Percentiles rank a stretch among this genome's conserved stretches.
These are phyloP conservation scores for Mormoops blainvillei DNA, from an alignment of 2,113 vertebrate species.

Conservation along the genomic window DNA sequence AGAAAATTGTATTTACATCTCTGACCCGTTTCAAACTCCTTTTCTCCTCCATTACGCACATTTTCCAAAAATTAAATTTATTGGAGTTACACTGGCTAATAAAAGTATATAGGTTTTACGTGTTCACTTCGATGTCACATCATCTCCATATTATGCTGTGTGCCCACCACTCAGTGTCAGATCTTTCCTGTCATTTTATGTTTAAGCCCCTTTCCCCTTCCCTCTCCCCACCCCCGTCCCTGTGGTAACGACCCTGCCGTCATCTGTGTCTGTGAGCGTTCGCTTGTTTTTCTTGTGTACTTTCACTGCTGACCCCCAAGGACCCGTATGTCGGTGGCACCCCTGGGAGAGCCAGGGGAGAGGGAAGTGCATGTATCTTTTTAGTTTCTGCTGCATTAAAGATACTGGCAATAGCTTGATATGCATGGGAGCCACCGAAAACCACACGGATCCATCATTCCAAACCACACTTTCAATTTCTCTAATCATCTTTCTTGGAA, in stretches of 20 bases:
- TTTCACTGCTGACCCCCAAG: neutral
- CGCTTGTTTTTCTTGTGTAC: neutral
- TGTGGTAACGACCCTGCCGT: neutral
- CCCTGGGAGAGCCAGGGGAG: neutral
- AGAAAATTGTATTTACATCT: neutral
- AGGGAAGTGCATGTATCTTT: fast-evolving
- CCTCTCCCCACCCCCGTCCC: neutral
- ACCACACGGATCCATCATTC: too few relatives aligned
- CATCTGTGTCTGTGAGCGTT: neutral
- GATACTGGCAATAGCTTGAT: too few relatives aligned
- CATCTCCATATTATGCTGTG: neutral
- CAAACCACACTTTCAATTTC: neutral
- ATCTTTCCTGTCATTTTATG: neutral
- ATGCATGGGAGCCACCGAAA: neutral
- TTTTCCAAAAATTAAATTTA: neutral
- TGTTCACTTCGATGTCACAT: neutral
- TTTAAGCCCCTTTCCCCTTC: neutral
- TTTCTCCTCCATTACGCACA: fast-evolving
- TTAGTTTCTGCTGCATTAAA: neutral
- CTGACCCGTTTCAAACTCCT: neutral
- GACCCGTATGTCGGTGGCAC: fast-evolving
- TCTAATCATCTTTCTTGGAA: neutral
- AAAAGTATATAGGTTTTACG: too few relatives aligned
- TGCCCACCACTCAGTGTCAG: neutral
- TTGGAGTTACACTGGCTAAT: neutral